phyloP scores from a whole-genome alignment of 2,797 vertebrate genomes.

The Sparus aurata region DNA sequence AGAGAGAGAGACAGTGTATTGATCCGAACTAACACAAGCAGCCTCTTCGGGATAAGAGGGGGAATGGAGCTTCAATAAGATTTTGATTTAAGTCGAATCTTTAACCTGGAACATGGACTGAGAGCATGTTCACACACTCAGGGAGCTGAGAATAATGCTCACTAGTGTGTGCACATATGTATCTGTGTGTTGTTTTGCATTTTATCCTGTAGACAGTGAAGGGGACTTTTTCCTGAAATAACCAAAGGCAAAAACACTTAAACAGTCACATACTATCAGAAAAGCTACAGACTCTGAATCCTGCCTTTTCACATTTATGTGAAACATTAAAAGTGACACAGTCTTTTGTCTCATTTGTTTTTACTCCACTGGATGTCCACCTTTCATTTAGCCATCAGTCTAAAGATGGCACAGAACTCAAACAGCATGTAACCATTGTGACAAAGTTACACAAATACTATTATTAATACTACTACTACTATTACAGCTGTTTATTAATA shows the following conservation, averaged over 20 bases:
- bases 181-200: conserved; percentile 15
- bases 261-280: conserved; percentile 18
- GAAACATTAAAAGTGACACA: conserved; percentile 9
- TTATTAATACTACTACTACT: background rate
- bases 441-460: background rate
- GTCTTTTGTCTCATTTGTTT: background rate
- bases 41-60: conserved; percentile 45
- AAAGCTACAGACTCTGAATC: conserved; percentile 6
- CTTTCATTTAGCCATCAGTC: background rate
- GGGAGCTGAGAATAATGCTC: background rate
- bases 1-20: conserved; percentile 24
- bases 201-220: conserved; percentile 1
- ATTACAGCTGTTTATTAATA: background rate
- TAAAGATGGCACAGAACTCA: background rate
- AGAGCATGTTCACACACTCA: conserved; percentile 1
- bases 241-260: conserved; percentile 30
- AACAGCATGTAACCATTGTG: background rate
- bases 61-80: conserved; percentile 54
- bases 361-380: background rate
- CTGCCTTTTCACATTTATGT: background rate
- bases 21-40: conserved; percentile 35
- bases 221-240: conserved; percentile 30
- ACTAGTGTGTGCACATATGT: background rate
- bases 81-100: conserved; percentile 54
- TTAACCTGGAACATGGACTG: conserved; percentile 35